phyloP scores from a whole-genome alignment of 2,113 vertebrate genomes.

The Sorex fumeus region DNA sequence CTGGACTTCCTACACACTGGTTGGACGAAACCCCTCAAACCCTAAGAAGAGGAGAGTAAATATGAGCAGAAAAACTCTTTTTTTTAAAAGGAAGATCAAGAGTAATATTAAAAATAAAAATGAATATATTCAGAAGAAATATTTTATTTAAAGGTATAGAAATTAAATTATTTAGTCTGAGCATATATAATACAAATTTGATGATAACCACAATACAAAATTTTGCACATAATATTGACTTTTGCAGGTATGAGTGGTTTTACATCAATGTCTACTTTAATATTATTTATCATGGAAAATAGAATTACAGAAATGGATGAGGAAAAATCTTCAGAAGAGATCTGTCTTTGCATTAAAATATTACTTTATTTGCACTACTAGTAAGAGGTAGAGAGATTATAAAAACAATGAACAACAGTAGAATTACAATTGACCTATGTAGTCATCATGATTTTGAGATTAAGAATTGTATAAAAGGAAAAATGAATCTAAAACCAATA shows the following conservation, averaged over 20 bases:
- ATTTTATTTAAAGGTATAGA: neutral
- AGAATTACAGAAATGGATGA: neutral
- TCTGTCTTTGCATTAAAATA: neutral
- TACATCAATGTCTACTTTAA: neutral
- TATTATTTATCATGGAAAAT: neutral
- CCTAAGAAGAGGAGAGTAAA: neutral
- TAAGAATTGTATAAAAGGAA: neutral
- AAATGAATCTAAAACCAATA: constrained; percentile 36
- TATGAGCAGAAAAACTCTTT: neutral
- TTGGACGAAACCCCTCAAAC: no score
- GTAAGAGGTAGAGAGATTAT: neutral
- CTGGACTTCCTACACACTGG: no score
- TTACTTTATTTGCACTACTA: neutral
- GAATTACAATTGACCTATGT: neutral
- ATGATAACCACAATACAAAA: neutral
- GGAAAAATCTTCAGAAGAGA: neutral
- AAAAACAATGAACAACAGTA: neutral
- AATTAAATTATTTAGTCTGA: neutral
- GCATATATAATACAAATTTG: neutral
- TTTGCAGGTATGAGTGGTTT: neutral
- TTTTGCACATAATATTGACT: neutral
- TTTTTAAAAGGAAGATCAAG: neutral
- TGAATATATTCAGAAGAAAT: neutral
- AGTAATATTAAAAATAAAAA: neutral
- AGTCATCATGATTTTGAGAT: constrained; percentile 40